Percentiles rank a stretch among this genome's conserved stretches.
These are phyloP conservation scores for Apodemia mormo DNA, from an alignment of 2,888 invertebrate genomes.

Conservation along the genomic window DNA sequence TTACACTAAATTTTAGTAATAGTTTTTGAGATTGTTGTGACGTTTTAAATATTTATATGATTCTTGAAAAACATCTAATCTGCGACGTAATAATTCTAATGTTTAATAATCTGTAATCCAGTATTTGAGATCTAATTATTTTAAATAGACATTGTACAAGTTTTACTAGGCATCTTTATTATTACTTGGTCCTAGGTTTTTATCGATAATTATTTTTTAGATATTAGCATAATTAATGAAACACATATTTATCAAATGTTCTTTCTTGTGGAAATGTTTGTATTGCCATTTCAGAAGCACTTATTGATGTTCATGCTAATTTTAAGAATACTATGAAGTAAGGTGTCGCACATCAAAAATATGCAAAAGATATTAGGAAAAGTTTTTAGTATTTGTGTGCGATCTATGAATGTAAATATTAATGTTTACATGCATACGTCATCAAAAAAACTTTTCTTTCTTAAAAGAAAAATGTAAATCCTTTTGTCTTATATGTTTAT, in stretches of 20 bases:
- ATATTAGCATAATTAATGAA: background rate
- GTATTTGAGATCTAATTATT: too few species aligned
- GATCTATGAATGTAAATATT: background rate
- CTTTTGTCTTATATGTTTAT: background rate
- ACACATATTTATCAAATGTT: background rate
- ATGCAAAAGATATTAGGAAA: background rate
- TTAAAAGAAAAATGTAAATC: background rate
- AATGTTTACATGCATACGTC: background rate
- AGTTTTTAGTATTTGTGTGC: slow-evolving; percentile 8
- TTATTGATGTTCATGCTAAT: slow-evolving; percentile 15
- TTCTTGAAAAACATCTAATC: too few species aligned
- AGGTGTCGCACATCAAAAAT: background rate
- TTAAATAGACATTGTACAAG: too few species aligned
- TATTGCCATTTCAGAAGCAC: slow-evolving; percentile 22
- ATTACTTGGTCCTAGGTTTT: background rate
- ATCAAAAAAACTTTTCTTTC: background rate
- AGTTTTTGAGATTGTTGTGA: too few species aligned
- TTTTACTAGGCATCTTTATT: too few species aligned
- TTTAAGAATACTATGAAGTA: background rate
- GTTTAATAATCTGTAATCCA: too few species aligned
- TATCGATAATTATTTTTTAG: background rate
- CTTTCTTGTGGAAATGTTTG: background rate
- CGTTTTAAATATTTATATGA: too few species aligned
- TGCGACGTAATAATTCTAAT: too few species aligned
- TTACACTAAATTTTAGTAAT: too few species aligned